Evolutionary conservation across 2,888 invertebrate species (phyloP).

Genomic region (Caenorhabditis wallacei): DNA sequence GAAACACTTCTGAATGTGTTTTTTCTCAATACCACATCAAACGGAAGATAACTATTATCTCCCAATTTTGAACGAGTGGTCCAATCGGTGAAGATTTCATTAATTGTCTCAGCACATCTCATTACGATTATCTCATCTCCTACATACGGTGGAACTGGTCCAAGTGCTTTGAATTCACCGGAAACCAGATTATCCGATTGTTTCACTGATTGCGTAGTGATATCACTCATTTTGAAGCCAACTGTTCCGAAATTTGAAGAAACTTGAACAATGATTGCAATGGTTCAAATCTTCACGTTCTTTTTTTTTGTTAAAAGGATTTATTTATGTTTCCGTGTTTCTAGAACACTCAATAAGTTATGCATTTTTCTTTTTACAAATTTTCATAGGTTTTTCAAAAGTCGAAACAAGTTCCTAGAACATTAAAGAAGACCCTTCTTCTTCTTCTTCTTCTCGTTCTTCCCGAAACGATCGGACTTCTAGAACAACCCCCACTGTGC

Average conservation of each 20-base stretch:
- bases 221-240: conserved; percentile 40
- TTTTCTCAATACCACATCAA: conserved; percentile 60
- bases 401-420: too few species aligned
- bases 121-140: conserved; percentile 67
- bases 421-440: too few species aligned
- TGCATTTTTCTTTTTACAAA: too few species aligned
- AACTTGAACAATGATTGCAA: background rate
- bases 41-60: conserved; percentile 60
- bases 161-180: conserved; percentile 61
- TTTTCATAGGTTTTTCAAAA: too few species aligned
- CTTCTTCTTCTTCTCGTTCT: too few species aligned
- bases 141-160: conserved; percentile 35
- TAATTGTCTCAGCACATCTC: conserved; percentile 64
- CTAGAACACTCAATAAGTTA: background rate
- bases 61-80: conserved; percentile 46
- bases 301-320: background rate
- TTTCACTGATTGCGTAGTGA: conserved; percentile 53
- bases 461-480: too few species aligned
- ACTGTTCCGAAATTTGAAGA: background rate
- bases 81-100: conserved; percentile 72
- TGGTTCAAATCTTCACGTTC: background rate
- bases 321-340: background rate
- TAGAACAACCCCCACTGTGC: too few species aligned
- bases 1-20: background rate
- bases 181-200: conserved; percentile 44